Evolutionary conservation across 2,888 invertebrate genomes (phyloP), one percentile per base, ranked within the genome.

Genomic region (Spodoptera picta): DNA sequence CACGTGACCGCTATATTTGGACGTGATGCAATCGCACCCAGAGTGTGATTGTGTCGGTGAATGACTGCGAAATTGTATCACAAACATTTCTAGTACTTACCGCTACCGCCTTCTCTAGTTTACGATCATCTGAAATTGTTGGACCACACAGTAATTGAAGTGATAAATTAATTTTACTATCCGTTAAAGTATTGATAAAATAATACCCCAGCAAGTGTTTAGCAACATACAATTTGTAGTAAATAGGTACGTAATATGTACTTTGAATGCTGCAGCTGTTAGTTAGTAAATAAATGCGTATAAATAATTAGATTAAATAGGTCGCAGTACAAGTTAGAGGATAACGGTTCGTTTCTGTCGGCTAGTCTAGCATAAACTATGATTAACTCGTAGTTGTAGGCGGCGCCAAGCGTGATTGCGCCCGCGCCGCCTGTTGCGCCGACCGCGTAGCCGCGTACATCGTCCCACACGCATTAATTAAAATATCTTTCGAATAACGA

Each of bases 11-110:
- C 82, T 89, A 89, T 89, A 86, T 88, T 87, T 76, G 84, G 85
- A 80, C 77, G 79, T 91, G 90, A 90, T 90, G 88, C 85, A 89
- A 90, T 83, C 77, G 69, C 57, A 46, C 65, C 73, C 36, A 36
- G 66, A 70, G 68, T 74, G 59, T 73, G 76, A 75, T 79, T 69
- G 81, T 80, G 79, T 80, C 84, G 83, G 84, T 86, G 86, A 87
- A 86, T 82, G 84, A 86, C 83, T 87, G 83, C 75, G 79, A 80
- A 81, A 83, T 82, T 80, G 76, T 81, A 77, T 82, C 74, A 78
- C 76, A 82, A 83, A 82, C 77, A 81, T 72, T 79, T 67, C 54
- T 64, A 48, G 58, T 60, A 48, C 12, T 46, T 58, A 44, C 23
- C 43, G 53, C 55, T 55, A 65, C 60, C 57, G 57, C 49, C 19